Evolutionary conservation across 2,797 vertebrate species (phyloP).

Genomic region (Micrastur ruficollis): DNA sequence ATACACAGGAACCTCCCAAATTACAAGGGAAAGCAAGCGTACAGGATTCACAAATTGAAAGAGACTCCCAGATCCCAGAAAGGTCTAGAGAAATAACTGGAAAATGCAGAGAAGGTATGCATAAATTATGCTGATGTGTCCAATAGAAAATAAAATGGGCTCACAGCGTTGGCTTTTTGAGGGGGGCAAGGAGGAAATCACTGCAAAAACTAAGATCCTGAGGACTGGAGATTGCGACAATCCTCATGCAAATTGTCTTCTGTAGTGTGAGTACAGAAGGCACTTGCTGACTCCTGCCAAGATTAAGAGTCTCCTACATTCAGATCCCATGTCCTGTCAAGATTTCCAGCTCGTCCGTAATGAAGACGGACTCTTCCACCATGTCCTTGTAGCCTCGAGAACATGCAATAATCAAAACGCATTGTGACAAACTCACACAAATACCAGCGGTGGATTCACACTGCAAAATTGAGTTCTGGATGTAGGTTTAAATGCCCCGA

Average conservation of each 20-base stretch:
- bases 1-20: constrained; percentile 32
- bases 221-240: neutral
- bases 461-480: neutral
- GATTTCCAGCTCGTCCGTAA: neutral
- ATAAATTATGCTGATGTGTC: neutral
- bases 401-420: neutral
- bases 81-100: neutral
- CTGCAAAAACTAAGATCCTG: neutral
- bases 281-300: neutral
- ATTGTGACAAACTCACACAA: neutral
- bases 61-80: neutral
- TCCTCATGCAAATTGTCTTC: neutral
- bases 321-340: neutral
- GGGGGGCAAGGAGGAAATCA: neutral
- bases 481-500: neutral
- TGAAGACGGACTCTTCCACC: neutral
- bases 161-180: neutral
- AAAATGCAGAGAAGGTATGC: neutral
- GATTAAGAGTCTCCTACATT: neutral
- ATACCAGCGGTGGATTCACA: fast-evolving
- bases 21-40: neutral
- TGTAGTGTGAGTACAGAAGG: neutral
- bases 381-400: neutral
- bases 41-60: neutral
- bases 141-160: neutral